These are phyloP conservation scores for Pseudopodoces humilis DNA, from an alignment of 2,113 vertebrate genomes.

Conservation along the genomic window DNA sequence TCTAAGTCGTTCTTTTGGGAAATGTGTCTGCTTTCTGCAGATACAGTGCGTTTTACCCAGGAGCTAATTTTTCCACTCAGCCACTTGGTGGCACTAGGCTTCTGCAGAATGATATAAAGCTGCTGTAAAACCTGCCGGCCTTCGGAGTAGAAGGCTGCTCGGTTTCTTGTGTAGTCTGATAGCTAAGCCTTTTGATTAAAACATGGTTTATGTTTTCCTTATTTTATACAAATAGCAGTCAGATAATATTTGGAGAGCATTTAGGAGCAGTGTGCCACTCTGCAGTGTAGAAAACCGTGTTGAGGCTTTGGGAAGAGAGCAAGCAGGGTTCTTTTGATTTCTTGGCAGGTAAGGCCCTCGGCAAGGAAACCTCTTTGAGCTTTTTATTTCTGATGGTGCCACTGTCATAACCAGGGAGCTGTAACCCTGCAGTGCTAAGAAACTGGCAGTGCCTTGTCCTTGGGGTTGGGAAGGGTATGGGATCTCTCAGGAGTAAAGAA, in stretches of 20 bases:
- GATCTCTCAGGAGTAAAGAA: neutral
- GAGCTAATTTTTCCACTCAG: neutral
- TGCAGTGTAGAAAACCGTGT: neutral
- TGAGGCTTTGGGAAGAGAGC: neutral
- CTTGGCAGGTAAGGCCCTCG: neutral
- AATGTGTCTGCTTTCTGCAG: neutral
- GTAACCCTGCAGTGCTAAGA: neutral
- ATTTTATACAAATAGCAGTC: slow-evolving; percentile 18
- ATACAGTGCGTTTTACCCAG: neutral
- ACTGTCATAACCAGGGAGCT: neutral
- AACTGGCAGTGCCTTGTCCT: neutral
- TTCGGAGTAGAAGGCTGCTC: neutral
- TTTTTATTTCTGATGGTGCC: neutral
- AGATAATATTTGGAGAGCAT: slow-evolving; percentile 28
- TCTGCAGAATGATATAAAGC: neutral
- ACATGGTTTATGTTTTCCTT: slow-evolving; percentile 17
- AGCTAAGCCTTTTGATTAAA: slow-evolving; percentile 50
- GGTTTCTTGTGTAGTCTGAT: neutral
- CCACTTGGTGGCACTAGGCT: slow-evolving; percentile 65
- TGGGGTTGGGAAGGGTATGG: neutral
- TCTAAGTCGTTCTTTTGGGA: neutral
- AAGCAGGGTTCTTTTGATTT: neutral
- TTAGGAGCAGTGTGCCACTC: neutral
- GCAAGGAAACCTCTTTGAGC: neutral
- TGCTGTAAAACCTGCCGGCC: neutral